These are phyloP conservation scores for Aphidius ervi DNA, from an alignment of 1,140 invertebrate species.

Conservation along the genomic window DNA sequence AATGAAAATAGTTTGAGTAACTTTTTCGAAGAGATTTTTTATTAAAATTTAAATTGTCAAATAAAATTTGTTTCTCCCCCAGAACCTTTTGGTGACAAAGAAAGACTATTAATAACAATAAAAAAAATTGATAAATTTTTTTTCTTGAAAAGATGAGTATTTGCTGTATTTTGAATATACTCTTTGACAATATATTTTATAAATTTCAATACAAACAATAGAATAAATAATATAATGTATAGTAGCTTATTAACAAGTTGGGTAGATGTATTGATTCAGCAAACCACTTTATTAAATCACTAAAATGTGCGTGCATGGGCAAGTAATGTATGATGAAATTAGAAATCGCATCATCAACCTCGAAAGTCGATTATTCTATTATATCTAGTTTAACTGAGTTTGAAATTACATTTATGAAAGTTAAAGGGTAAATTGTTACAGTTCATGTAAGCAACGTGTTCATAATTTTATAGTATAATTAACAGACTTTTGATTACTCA, in stretches of 20 bases:
- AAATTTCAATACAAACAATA: no score
- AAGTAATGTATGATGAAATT: slow-evolving; percentile 24
- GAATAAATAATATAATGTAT: background rate
- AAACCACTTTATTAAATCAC: no score
- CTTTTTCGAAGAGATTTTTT: no score
- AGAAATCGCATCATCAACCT: slow-evolving; percentile 22
- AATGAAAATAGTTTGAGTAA: no score
- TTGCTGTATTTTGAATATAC: no score
- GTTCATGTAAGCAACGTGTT: slow-evolving; percentile 23
- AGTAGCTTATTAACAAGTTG: background rate
- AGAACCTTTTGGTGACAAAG: no score
- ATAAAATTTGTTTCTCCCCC: no score
- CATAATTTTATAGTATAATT: slow-evolving; percentile 9
- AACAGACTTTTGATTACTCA: background rate
- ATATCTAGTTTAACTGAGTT: slow-evolving; percentile 29
- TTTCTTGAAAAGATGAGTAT: no score
- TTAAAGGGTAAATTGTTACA: slow-evolving; percentile 26
- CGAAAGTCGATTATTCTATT: slow-evolving; percentile 25
- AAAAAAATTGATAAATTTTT: no score
- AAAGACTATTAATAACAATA: no score
- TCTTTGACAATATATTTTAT: no score
- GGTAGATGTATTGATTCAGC: background rate
- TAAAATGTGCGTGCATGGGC: slow-evolving; percentile 1
- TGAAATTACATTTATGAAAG: slow-evolving; percentile 33
- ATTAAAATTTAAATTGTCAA: no score